A percentile compares a stretch with the other conserved stretches of the same genome.
Evolutionary conservation across 2,113 vertebrate genomes (phyloP).

Genomic region (Callopanchax toddi): DNA sequence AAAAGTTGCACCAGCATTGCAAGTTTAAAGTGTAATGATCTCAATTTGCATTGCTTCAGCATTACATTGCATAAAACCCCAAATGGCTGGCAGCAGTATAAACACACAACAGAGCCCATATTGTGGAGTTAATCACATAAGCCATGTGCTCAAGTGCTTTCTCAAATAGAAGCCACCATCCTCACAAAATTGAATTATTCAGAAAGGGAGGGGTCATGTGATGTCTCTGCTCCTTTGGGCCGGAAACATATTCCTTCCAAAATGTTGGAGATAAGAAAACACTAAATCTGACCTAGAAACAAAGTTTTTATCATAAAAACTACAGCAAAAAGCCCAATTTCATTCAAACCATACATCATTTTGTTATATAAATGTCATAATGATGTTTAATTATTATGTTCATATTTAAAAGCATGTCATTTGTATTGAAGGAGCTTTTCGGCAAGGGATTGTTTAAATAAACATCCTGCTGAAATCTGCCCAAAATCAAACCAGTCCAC

Average conservation of each 20-base stretch:
- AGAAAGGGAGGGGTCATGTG: constrained; percentile 68
- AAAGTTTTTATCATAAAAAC: too few relatives aligned
- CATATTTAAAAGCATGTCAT: too few relatives aligned
- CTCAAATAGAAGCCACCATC: constrained; percentile 62
- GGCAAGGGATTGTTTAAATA: too few relatives aligned
- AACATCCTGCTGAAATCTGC: too few relatives aligned
- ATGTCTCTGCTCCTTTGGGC: constrained; percentile 39
- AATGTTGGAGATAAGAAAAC: neutral
- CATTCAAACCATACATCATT: too few relatives aligned
- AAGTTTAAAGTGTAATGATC: neutral
- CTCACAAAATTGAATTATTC: constrained; percentile 75
- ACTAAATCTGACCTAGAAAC: neutral
- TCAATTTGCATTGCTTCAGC: neutral
- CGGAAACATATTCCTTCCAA: constrained; percentile 30
- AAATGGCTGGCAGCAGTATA: constrained; percentile 22
- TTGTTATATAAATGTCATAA: too few relatives aligned
- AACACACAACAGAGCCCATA: constrained; percentile 66
- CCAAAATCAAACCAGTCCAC: too few relatives aligned
- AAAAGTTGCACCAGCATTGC: neutral
- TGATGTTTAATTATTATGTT: too few relatives aligned
- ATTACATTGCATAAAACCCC: neutral
- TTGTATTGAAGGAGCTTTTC: too few relatives aligned
- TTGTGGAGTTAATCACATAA: constrained; percentile 80
- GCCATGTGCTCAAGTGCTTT: constrained; percentile 70
- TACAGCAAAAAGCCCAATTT: neutral